Evolutionary conservation across 2,888 invertebrate genomes (phyloP), one percentile per base, ranked within the genome.

Genomic region (Tribolium freemani): DNA sequence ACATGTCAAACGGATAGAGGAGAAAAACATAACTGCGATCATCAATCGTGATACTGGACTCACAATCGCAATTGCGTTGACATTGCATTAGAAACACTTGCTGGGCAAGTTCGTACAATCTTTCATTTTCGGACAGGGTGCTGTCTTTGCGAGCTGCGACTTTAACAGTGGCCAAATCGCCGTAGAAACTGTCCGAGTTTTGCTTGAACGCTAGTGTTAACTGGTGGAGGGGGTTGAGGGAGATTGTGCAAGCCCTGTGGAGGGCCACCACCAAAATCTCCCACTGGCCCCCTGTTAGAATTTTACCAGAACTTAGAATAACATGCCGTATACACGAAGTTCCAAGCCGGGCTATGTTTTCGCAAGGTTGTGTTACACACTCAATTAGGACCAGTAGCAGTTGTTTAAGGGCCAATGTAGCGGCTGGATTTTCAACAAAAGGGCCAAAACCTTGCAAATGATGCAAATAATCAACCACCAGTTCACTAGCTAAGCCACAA

Each of bases 111-210:
- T 96, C 95, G 80, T 94, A 93, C 48, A 97, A 89, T 77, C 97
- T 89, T 44, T 95, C 93, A 81, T 95, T 93, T 83, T 97, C 96
- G 75, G 93, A 92, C 8, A 93, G 89, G 0, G 94, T 93, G 82
- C 95, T 95, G 84, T 97, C 97, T 71, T 94, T 91, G 54, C 97
- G 89, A 0, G 97, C 96, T 0, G 97, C 97, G 5, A 97, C 97
- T 89, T 97, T 97, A 0, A 97, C 96, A 71, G 96, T 96, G 6
- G 94, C 95, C 77, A 93, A 88, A 85, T 97, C 97, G 0, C 97
- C 97, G 84, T 97, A 97, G 86, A 97, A 98, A 83, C 96, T 97
- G 81, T 96, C 95, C 0, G 97, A 97, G 83, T 96, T 93, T 79
- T 94, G 93, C 80, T 95, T 93, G 85, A 97, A 98, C 44, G 96